phyloP scores from a whole-genome alignment of 1,140 invertebrate species.

The Drosophila nigromelanica region DNA sequence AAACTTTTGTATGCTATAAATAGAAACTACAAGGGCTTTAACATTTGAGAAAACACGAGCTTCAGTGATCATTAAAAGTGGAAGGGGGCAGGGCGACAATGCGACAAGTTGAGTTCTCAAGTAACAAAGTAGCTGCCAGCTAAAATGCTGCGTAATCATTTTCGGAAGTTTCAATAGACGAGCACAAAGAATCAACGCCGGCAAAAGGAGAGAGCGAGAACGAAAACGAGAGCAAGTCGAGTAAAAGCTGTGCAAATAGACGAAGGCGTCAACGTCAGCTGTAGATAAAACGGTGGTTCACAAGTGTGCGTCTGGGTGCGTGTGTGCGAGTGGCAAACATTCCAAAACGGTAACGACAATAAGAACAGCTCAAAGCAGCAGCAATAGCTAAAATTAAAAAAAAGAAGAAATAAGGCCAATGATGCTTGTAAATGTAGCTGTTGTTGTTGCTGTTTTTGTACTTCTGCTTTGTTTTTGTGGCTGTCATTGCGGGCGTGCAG shows the following conservation, averaged over 20 bases:
- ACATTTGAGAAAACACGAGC: conserved; percentile 29
- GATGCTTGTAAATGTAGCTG: conserved; percentile 77
- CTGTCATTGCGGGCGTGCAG: conserved; percentile 40
- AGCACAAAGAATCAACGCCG: conserved; percentile 22
- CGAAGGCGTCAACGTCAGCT: conserved; percentile 60
- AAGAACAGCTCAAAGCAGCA: conserved; percentile 34
- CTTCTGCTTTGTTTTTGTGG: conserved; percentile 21
- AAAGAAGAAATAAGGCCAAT: conserved; percentile 70
- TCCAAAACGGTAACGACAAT: conserved; percentile 40
- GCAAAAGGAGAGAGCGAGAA: neutral
- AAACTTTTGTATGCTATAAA: conserved; percentile 35
- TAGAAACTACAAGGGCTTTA: conserved; percentile 26
- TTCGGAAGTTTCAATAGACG: conserved; percentile 64
- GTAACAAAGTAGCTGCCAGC: conserved; percentile 55
- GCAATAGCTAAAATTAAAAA: conserved; percentile 32
- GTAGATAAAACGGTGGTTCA: conserved; percentile 22
- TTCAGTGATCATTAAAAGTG: conserved; percentile 32
- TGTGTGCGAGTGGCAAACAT: conserved; percentile 39
- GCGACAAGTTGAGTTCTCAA: conserved; percentile 29
- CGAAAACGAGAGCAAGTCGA: conserved; percentile 36
- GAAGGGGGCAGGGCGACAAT: neutral
- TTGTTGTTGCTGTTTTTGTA: conserved; percentile 47
- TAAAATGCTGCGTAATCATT: conserved; percentile 76
- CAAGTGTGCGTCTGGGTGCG: conserved; percentile 1
- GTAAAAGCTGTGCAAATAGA: conserved; percentile 73